Evolutionary conservation across 2,113 vertebrate species (phyloP).

Genomic region (Desmodus rotundus): DNA sequence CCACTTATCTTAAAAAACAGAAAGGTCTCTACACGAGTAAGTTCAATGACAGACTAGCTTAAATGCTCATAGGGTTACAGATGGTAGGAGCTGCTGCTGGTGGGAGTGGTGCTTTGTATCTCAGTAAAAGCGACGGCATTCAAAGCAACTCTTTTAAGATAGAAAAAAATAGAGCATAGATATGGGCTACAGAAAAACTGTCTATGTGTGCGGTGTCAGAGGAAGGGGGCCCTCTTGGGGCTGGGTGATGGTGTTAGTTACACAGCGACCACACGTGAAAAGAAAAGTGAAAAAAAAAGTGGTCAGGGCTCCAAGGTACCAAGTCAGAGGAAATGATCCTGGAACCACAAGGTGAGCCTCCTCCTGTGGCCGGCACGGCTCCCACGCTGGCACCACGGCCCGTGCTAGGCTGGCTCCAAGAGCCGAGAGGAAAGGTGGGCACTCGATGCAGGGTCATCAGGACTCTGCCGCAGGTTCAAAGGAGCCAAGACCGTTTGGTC

Average conservation of each 20-base stretch:
- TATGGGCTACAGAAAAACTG: background rate
- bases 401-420: background rate
- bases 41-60: background rate
- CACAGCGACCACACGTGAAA: background rate
- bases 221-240: background rate
- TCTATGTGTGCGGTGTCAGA: background rate
- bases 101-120: conserved; percentile 7
- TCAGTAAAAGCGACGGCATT: background rate
- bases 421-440: background rate
- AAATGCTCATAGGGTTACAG: background rate
- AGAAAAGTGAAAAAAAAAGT: background rate
- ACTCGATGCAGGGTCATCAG: background rate
- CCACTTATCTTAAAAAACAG: background rate
- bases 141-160: background rate
- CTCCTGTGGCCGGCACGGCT: background rate
- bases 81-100: background rate
- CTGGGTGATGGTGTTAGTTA: background rate
- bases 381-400: background rate
- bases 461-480: background rate
- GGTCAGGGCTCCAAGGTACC: background rate
- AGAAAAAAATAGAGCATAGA: background rate
- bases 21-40: background rate
- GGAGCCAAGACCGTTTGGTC: background rate
- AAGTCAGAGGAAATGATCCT: background rate
- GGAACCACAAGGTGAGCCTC: background rate